Evolutionary conservation across 2,113 vertebrate genomes (phyloP), one percentile per base, ranked within the genome.

Genomic region (Cyprinodon tularosa): DNA sequence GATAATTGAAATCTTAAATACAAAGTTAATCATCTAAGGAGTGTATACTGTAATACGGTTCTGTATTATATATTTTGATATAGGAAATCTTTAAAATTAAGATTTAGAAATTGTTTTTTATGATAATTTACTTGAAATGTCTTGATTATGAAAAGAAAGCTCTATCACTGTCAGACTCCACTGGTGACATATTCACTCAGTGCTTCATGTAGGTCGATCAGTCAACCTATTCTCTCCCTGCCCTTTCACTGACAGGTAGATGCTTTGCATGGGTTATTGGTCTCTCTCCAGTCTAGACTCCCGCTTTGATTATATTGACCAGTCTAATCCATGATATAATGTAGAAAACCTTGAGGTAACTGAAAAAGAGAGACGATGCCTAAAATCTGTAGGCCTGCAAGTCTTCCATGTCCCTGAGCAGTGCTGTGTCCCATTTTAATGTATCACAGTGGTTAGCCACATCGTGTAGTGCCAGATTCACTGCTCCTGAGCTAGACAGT

Each of bases 161-260:
- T 59, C 62, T 3, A 4, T 78, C 47, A 71, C 47, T 20, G 45
- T 47, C 22, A 42, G 37, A 5, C 13, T 47, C 3, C 0, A 4
- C 76, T n/a, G 38, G 61, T 59, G 63, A 66, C 74, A 77, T 62
- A 66, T 37, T 53, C 47, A 20, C 4, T 11, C 53, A 11, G 20
- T 3, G 20, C 68, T 47, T 62, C 50, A 63, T 22, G 50, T 73
- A 67, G 50, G 20, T 61, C 53, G 38, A 61, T 68, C 63, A 64
- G 64, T 80, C 53, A 74, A 59, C 63, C 73, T 61, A 71, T 77
- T 88, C 79, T 70, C 61, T 72, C 3, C 20, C 47, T 87, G 87
- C 88, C 90, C 87, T 88, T 92, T 89, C 45, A 15, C 10, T 80
- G 66, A 86, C n/a, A 22, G 89, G 76, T 72, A 69, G 80, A 72